These are phyloP conservation scores for Caenorhabditis virilis DNA, from an alignment of 2,888 invertebrate genomes.

Conservation along the genomic window DNA sequence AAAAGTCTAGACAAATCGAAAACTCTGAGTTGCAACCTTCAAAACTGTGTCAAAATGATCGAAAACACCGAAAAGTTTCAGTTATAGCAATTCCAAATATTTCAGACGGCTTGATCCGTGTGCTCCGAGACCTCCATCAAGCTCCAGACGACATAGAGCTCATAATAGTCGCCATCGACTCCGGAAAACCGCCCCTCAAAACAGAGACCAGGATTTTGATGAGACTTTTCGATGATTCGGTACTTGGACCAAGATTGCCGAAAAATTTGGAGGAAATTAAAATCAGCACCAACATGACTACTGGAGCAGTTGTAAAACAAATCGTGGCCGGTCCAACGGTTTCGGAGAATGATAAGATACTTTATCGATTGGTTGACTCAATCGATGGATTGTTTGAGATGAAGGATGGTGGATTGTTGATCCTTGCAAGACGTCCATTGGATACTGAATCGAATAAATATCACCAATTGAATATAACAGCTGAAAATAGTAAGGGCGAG, in stretches of 20 bases:
- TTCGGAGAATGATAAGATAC: slow-evolving; percentile 8
- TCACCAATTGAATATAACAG: slow-evolving; percentile 54
- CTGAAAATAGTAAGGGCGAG: slow-evolving; percentile 43
- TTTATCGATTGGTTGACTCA: slow-evolving; percentile 15
- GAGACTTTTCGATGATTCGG: slow-evolving; percentile 21
- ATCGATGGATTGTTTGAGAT: slow-evolving; percentile 28
- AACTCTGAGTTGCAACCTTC: no score
- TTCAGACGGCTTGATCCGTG: slow-evolving; percentile 34
- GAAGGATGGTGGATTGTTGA: slow-evolving; percentile 41
- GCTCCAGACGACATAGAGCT: slow-evolving; percentile 43
- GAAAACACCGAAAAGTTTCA: no score
- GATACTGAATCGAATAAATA: slow-evolving; percentile 44
- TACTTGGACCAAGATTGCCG: slow-evolving; percentile 19
- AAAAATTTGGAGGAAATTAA: slow-evolving; percentile 4
- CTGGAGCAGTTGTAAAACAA: slow-evolving; percentile 17
- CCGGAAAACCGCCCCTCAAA: slow-evolving; percentile 55
- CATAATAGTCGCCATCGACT: slow-evolving; percentile 49
- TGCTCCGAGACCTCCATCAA: slow-evolving; percentile 19
- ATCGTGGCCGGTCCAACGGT: slow-evolving; percentile 23
- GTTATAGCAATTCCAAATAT: no score
- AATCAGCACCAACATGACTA: slow-evolving; percentile 9
- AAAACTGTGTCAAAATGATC: no score
- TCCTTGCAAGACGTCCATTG: slow-evolving; percentile 45
- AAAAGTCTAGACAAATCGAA: no score
- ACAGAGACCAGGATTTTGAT: slow-evolving; percentile 37